Evolutionary conservation across 2,888 invertebrate genomes (phyloP).

Genomic region (Ditula angustiorana): DNA sequence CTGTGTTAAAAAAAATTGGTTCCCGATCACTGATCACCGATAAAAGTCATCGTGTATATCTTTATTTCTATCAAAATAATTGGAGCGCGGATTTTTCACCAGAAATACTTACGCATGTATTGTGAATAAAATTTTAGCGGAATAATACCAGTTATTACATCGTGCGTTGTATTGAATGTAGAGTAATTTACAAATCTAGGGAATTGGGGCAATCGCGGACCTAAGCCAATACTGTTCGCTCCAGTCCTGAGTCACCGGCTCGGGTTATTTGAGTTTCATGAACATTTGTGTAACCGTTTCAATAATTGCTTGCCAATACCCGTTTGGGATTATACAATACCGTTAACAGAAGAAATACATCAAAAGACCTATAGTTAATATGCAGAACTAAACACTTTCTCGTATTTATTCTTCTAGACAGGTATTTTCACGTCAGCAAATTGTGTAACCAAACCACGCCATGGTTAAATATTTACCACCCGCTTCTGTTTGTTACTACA

Average conservation of each 20-base stretch:
- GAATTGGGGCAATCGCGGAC: slow-evolving; percentile 72
- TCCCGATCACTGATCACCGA: no score
- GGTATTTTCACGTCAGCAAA: slow-evolving; percentile 21
- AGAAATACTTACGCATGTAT: neutral
- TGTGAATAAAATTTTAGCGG: slow-evolving; percentile 8
- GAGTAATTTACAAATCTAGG: slow-evolving; percentile 74
- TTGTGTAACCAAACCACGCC: slow-evolving; percentile 7
- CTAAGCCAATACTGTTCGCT: slow-evolving; percentile 70
- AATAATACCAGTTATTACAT: slow-evolving; percentile 55
- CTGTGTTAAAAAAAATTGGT: no score
- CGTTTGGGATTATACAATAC: slow-evolving; percentile 44
- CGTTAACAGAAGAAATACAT: neutral
- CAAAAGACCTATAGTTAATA: neutral
- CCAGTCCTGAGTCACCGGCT: slow-evolving; percentile 70
- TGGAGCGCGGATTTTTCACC: neutral
- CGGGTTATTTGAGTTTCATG: slow-evolving; percentile 66
- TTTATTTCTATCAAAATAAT: no score
- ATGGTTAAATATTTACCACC: slow-evolving; percentile 23
- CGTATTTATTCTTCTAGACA: slow-evolving; percentile 8
- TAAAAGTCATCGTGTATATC: no score
- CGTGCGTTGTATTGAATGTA: slow-evolving; percentile 63
- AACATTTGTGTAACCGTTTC: slow-evolving; percentile 58
- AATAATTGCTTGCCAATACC: slow-evolving; percentile 42
- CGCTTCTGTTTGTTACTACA: slow-evolving; percentile 2
- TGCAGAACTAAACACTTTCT: slow-evolving; percentile 3